These are phyloP conservation scores for Metopolophium dirhodum DNA, from an alignment of 1,140 invertebrate species.

Conservation along the genomic window DNA sequence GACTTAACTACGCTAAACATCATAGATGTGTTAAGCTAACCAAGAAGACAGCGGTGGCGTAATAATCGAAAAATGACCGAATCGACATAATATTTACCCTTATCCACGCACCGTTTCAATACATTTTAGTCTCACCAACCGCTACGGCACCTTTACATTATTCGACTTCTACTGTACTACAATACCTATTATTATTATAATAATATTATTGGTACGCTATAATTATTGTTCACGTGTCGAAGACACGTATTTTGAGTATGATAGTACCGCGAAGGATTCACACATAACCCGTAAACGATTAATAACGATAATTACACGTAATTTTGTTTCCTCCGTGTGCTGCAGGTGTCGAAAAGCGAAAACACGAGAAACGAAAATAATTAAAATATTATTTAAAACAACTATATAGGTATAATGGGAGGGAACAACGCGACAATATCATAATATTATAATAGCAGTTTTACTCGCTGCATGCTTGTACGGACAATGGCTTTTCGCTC, in stretches of 20 bases:
- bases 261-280: no score
- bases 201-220: not conserved
- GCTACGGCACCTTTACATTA: not conserved
- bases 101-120: no score
- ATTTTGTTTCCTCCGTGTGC: not conserved
- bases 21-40: no score
- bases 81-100: no score
- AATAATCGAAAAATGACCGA: no score
- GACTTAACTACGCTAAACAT: no score
- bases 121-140: not conserved
- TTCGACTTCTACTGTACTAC: not conserved
- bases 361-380: not conserved
- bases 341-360: not conserved
- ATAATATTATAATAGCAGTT: not conserved
- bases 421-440: not conserved
- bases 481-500: constrained; percentile 50
- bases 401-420: not conserved
- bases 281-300: no score
- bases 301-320: no score
- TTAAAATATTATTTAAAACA: not conserved
- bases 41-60: no score
- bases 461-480: constrained; percentile 38
- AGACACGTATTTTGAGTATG: not conserved
- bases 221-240: no score
- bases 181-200: no score